These are phyloP conservation scores for Gallinago paraguaiae DNA, from an alignment of 2,113 vertebrate genomes.

Conservation along the genomic window DNA sequence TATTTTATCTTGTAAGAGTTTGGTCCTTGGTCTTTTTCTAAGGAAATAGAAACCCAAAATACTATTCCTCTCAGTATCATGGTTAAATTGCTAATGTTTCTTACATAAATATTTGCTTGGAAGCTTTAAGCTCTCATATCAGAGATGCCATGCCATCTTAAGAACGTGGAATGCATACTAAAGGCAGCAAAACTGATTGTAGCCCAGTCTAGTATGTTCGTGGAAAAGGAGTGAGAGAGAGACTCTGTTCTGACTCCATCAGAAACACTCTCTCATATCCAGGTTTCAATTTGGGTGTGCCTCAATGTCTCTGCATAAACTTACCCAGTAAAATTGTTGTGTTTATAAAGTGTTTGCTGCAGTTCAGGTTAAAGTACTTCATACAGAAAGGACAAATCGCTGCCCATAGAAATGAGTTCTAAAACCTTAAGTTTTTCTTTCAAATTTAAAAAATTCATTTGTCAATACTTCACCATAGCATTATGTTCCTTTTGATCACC, in stretches of 20 bases:
- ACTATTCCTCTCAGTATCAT: neutral
- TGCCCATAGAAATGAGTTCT: neutral
- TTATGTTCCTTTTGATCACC: neutral
- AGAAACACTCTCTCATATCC: neutral
- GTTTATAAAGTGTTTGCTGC: neutral
- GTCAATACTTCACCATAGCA: neutral
- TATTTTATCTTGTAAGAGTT: neutral
- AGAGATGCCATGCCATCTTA: neutral
- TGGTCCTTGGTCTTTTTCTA: neutral
- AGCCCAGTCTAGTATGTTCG: neutral
- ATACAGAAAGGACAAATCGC: neutral
- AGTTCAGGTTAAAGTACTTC: neutral
- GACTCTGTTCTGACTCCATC: neutral
- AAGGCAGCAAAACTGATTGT: neutral
- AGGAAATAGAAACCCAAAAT: neutral
- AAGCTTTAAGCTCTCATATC: neutral
- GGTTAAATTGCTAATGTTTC: slow-evolving; percentile 8
- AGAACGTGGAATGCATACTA: neutral
- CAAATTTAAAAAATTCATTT: neutral
- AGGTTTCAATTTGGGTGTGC: neutral
- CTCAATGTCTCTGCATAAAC: neutral
- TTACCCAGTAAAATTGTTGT: neutral
- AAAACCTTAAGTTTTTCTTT: neutral
- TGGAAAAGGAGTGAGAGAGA: neutral
- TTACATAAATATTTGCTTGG: slow-evolving; percentile 24